Base-by-base conservation (phyloP, 2,888 invertebrate genomes). In the Unio pictorum region DNA sequence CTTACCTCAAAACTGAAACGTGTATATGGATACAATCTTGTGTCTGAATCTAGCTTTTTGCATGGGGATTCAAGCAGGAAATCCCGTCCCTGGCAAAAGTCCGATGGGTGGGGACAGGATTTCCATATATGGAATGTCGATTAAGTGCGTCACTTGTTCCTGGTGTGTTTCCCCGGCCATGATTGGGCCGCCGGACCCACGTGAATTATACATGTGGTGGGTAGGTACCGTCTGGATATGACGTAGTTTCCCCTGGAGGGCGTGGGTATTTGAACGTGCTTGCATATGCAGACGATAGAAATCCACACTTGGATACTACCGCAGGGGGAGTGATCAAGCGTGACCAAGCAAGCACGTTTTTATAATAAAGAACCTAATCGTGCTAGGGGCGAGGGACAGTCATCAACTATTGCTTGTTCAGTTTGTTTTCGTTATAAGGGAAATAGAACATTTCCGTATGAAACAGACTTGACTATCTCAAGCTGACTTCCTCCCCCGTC, bases 151-250 rank as follows among this genome's bases (percentile, higher is more conserved):
- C 81, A 66, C 61, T 64, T 66, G 68, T 79, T 75, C 74, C 72
- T 72, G 69, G 69, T 75, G 76, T 71, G 68, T 68, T 72, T 72
- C 78, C 84, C 82, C 74, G 65, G 73, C 72, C 78, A 71, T 79
- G 81, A 82, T 84, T 82, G 84, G 82, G 80, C 75, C 77, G 79
- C 76, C 79, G 76, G 78, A 75, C 82, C 84, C 84, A 84, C 84
- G 84, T 84, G 84, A 75, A 81, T 76, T 70, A 68, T 75, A 76
- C 75, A 78, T 75, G 76, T 80, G 72, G 81, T 80, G 84, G 82
- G 84, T 82, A 80, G 80, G 75, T 72, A 80, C 80, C 73, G 77
- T 74, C 71, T 72, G 67, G 67, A 60, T 66, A 69, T 81, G 80
- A 82, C 82, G 81, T 80, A 76, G 72, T 74, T 72, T 75, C 77